These are phyloP conservation scores for Toxotes chatareus DNA, from an alignment of 2,113 vertebrate genomes.

Conservation along the genomic window DNA sequence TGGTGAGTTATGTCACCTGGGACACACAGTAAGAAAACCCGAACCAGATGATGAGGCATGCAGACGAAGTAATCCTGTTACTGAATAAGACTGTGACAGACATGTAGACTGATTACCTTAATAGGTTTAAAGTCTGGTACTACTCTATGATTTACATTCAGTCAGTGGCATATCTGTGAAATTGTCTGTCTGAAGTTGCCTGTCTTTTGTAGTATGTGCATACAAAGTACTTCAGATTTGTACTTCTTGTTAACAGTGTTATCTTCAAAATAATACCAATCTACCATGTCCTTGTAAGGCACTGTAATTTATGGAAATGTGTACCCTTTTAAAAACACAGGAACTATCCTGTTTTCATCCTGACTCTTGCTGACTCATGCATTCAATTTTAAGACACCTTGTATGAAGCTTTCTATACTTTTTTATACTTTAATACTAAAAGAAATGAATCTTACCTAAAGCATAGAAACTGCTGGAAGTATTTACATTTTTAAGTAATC, in stretches of 20 bases:
- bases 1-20: too few species aligned
- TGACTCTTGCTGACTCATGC: not conserved
- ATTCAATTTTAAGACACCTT: not conserved
- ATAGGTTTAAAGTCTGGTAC: too few species aligned
- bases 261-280: not conserved
- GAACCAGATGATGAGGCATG: not conserved
- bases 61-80: not conserved
- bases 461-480: not conserved
- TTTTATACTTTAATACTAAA: not conserved
- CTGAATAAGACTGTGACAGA: not conserved
- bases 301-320: conserved; percentile 6
- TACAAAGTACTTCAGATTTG: not conserved
- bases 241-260: not conserved
- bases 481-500: not conserved
- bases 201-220: not conserved
- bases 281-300: not conserved
- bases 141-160: too few species aligned
- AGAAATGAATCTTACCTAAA: too few species aligned
- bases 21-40: not conserved
- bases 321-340: conserved; percentile 20
- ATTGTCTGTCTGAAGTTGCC: too few species aligned
- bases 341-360: not conserved
- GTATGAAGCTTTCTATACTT: not conserved
- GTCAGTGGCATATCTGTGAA: too few species aligned
- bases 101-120: not conserved